Evolutionary conservation across 2,797 vertebrate genomes (phyloP).

Genomic region (Myiotriccus ornatus): DNA sequence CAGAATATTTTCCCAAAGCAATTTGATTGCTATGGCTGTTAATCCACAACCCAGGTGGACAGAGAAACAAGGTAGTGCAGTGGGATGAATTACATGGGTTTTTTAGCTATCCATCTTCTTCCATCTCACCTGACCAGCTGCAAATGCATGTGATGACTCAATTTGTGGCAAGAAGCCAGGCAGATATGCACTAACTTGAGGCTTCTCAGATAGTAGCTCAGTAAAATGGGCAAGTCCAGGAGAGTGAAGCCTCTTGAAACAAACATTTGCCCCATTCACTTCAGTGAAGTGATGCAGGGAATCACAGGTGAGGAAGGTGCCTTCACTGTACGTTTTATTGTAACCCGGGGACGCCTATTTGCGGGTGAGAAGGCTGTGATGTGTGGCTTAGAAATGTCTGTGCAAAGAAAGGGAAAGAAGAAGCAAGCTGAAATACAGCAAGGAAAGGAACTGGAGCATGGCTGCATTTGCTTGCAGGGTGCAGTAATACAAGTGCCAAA

Average conservation of each 20-base stretch:
- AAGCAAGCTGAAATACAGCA: neutral
- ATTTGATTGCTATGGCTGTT: neutral
- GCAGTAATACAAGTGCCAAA: rapidly evolving
- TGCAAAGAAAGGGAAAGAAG: neutral
- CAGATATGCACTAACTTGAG: neutral
- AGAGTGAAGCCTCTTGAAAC: neutral
- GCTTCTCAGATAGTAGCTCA: neutral
- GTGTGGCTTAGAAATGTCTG: neutral
- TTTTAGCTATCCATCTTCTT: neutral
- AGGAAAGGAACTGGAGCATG: neutral
- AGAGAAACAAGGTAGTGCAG: neutral
- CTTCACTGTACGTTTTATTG: neutral
- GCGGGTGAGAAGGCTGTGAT: neutral
- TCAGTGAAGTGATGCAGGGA: rapidly evolving
- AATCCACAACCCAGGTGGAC: neutral
- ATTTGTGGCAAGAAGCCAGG: neutral
- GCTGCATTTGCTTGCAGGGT: neutral
- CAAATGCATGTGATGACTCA: neutral
- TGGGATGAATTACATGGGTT: rapidly evolving
- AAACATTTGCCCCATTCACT: neutral
- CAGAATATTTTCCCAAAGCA: neutral
- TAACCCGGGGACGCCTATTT: neutral
- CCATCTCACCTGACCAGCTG: neutral
- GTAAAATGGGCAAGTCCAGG: neutral
- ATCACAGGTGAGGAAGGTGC: neutral